These are phyloP conservation scores for Ceratosolen fusciceps DNA, from an alignment of 1,140 invertebrate species.

Conservation along the genomic window DNA sequence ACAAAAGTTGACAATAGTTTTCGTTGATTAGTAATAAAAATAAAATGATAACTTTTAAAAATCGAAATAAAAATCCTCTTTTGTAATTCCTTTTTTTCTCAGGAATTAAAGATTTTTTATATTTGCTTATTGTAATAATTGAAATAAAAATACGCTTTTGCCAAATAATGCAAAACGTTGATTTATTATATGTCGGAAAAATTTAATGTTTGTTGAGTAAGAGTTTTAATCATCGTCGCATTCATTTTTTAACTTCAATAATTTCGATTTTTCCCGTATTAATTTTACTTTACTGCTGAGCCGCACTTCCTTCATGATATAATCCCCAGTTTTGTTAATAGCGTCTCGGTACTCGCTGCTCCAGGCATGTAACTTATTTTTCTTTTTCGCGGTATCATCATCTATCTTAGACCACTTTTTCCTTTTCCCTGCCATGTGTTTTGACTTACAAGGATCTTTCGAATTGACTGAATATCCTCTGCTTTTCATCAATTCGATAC, in stretches of 20 bases:
- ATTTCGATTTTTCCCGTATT: not conserved
- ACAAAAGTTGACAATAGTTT: no score
- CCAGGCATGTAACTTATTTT: conserved; percentile 1
- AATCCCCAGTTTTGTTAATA: conserved; percentile 2
- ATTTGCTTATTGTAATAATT: no score
- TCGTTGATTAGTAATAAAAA: no score
- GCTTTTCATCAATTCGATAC: not conserved
- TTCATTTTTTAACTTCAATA: conserved; percentile 1
- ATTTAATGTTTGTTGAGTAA: no score
- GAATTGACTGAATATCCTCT: not conserved
- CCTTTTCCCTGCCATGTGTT: not conserved
- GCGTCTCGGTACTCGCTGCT: conserved; percentile 33
- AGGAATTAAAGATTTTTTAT: no score
- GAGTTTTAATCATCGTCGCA: not conserved
- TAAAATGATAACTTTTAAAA: no score
- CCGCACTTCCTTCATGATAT: conserved; percentile 13
- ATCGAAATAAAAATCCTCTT: no score
- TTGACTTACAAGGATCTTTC: not conserved
- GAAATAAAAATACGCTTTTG: no score
- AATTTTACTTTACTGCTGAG: not conserved
- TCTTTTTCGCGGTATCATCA: not conserved
- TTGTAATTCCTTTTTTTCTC: no score
- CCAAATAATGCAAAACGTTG: no score
- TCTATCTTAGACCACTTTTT: not conserved
- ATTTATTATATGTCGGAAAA: no score